Base-by-base conservation (phyloP, 2,888 invertebrate genomes). In the Pharmacophagus antenor region DNA sequence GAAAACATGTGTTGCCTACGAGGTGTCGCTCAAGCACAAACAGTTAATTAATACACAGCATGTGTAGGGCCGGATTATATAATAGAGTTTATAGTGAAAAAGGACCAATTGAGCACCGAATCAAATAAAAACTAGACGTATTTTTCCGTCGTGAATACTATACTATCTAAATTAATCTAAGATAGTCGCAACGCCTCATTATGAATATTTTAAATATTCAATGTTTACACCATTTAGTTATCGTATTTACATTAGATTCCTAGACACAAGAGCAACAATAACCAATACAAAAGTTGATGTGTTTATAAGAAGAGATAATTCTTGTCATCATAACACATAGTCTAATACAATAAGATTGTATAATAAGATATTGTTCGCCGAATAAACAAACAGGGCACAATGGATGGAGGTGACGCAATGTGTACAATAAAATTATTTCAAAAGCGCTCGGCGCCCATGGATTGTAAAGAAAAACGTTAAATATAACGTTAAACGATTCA, bases 321-420 rank as follows among this genome's bases (percentile, higher is more conserved):
- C 31, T 12, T 25, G 8, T 3, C 15, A 41, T 53, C 52, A 53
- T 23, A 53, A 53, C 17, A 42, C 20, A 51, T 17, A 15, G 41
- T 53, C 17, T 18, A 52, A 23, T 22, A 53, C 52, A 55, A 55
- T 55, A 47, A 31, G 21, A 47, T 55, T 55, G 47, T 47, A 31
- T 55, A 54, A 54, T 0, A 10, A 23, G 22, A 20, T 18, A 54
- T 44, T 25, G 46, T 54, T 18, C n/a, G n/a, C 12, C 37, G 21
- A 21, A 18, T n/a, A 47, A 55, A 55, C 46, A 55, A 55, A 47
- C 27, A 21, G 6, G 5, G 12, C 21, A 47, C 18, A 42, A 44
- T 53, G 17, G 23, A 53, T n/a, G 23, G n/a, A 48, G 4, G 25
- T 44, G 44, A 42, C 41, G 53, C 51, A 52, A n/a, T n/a, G n/a